Conservation (phyloP, 2,113 vertebrate genomes). For the Lamprologus speciosus region DNA sequence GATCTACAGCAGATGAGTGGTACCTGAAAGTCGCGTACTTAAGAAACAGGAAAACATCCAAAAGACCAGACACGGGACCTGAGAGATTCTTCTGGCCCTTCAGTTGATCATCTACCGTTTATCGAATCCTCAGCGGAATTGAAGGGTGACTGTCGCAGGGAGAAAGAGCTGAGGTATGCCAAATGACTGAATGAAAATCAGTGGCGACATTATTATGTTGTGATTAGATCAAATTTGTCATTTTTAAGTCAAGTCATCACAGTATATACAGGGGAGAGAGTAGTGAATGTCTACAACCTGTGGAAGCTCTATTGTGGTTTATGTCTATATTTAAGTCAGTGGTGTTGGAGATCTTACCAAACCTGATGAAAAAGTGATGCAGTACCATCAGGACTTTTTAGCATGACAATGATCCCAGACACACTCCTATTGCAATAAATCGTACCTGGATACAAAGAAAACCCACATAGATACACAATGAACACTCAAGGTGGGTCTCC, state of each 20-base stretch:
- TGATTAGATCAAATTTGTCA: background rate
- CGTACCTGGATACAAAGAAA: background rate
- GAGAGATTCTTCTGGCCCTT: background rate
- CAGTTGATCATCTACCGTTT: background rate
- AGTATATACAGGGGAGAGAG: background rate
- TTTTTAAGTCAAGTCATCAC: background rate
- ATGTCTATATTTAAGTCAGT: too few species aligned
- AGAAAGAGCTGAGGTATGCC: background rate
- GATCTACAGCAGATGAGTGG: background rate
- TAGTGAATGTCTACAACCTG: background rate
- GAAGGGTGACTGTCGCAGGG: background rate
- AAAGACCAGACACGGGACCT: background rate
- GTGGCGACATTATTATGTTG: background rate
- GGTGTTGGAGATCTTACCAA: background rate
- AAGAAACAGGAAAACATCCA: background rate
- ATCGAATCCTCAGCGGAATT: background rate
- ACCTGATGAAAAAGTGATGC: background rate
- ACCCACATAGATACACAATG: background rate
- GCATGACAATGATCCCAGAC: rapidly evolving
- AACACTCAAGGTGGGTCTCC: background rate
- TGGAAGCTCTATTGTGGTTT: rapidly evolving
- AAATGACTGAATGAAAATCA: background rate
- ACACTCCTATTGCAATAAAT: background rate
- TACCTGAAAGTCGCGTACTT: background rate
- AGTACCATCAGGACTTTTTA: background rate